These are phyloP conservation scores for Acropora tenuis DNA, from an alignment of 64 coral and sea anemone species.

Conservation along the genomic window DNA sequence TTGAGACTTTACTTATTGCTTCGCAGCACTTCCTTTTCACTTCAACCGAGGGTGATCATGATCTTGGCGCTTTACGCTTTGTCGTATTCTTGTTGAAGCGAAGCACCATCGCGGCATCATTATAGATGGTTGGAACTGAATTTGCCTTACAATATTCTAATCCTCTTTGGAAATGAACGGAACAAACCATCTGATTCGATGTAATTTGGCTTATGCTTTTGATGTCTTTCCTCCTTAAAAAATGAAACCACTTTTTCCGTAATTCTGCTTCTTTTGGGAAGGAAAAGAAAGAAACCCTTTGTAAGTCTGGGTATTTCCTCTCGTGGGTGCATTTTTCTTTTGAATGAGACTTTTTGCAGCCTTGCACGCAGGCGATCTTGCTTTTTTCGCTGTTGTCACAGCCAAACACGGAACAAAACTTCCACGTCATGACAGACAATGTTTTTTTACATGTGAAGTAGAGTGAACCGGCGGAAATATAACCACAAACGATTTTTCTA, in stretches of 20 bases:
- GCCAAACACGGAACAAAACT: neutral
- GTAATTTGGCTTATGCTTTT: conserved; percentile 29
- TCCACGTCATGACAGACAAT: conserved; percentile 20
- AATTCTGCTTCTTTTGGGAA: conserved; percentile 21
- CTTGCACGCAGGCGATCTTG: too few species aligned
- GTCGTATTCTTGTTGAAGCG: neutral
- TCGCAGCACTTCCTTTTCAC: too few species aligned
- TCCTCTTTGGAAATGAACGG: conserved; percentile 18
- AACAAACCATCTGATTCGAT: conserved; percentile 21
- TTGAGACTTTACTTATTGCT: too few species aligned
- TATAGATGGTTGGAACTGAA: conserved; percentile 28
- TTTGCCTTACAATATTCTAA: conserved; percentile 4
- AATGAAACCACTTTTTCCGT: neutral
- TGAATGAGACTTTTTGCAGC: too few species aligned
- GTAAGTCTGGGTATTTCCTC: conserved; percentile 3
- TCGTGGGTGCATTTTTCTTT: neutral
- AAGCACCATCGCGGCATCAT: neutral
- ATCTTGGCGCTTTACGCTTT: neutral
- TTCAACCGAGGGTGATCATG: too few species aligned
- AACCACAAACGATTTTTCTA: neutral
- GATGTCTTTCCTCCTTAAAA: conserved; percentile 26
- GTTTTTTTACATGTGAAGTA: neutral
- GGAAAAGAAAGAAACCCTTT: conserved; percentile 5
- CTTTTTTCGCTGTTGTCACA: conserved; percentile 1
- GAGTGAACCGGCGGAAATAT: neutral